Conservation (phyloP, 2,113 vertebrate species). For the Pungitius pungitius region DNA sequence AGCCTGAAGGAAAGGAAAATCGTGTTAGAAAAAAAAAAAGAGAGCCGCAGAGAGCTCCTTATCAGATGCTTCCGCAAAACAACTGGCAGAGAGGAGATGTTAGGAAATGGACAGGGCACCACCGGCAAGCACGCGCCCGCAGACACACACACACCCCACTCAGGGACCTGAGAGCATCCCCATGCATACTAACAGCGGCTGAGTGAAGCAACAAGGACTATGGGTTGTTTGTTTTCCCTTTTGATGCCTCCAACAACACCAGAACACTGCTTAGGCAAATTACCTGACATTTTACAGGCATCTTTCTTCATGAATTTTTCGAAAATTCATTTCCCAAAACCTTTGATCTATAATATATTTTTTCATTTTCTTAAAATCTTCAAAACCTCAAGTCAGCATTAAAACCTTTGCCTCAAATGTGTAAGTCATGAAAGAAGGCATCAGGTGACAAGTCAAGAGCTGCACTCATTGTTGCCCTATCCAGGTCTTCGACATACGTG, state of each 20-base stretch:
- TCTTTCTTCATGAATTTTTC: not conserved
- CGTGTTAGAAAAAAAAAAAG: slow-evolving; percentile 9
- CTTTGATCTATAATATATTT: not conserved
- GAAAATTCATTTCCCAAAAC: not conserved
- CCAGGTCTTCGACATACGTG: not conserved
- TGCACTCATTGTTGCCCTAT: slow-evolving; percentile 2
- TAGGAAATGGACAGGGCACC: slow-evolving; percentile 46
- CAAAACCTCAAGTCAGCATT: not conserved
- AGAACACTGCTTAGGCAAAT: slow-evolving; percentile 18
- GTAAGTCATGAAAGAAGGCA: not conserved
- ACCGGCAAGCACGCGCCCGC: slow-evolving; percentile 31
- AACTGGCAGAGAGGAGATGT: slow-evolving; percentile 55
- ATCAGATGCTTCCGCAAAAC: slow-evolving; percentile 48
- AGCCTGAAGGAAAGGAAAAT: slow-evolving; percentile 10
- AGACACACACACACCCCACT: slow-evolving; percentile 9
- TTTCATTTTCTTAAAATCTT: too few species aligned
- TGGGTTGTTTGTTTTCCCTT: slow-evolving; percentile 16
- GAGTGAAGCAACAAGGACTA: slow-evolving; percentile 3
- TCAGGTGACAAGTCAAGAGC: not conserved
- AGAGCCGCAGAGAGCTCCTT: slow-evolving; percentile 16
- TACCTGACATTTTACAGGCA: slow-evolving; percentile 27
- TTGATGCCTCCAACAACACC: slow-evolving; percentile 2
- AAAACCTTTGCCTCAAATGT: not conserved
- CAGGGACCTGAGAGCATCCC: slow-evolving; percentile 11
- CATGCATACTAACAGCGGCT: slow-evolving; percentile 26